phyloP scores from a whole-genome alignment of 1,140 invertebrate species.

The Zaprionus capensis region DNA sequence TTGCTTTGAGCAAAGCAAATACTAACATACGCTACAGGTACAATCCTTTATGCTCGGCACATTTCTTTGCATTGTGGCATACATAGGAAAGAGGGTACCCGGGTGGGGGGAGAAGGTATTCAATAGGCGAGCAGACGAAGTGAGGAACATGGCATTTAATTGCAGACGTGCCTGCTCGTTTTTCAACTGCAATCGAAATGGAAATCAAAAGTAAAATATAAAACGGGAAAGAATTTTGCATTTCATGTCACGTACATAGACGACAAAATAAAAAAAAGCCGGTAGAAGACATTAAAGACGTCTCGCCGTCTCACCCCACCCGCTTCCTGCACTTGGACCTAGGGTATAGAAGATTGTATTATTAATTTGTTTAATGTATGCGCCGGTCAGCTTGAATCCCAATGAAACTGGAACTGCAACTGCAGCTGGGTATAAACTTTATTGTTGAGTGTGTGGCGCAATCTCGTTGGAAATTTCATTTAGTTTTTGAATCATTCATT shows the following conservation, averaged over 20 bases:
- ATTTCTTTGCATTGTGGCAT: constrained; percentile 11
- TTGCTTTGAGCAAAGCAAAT: background rate
- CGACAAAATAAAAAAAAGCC: constrained; percentile 33
- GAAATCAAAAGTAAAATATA: constrained; percentile 50
- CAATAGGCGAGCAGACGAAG: constrained; percentile 20
- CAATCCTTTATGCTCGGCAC: constrained; percentile 17
- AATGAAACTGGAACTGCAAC: constrained; percentile 16
- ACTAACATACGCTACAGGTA: constrained; percentile 19
- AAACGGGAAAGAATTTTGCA: constrained; percentile 49
- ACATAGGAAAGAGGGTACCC: background rate
- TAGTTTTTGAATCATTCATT: constrained; percentile 1
- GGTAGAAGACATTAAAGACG: constrained; percentile 35
- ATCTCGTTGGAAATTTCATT: constrained; percentile 27
- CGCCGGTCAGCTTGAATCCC: background rate
- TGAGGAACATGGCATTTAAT: constrained; percentile 45
- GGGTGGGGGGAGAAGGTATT: background rate
- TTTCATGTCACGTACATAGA: constrained; percentile 60
- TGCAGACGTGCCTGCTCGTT: constrained; percentile 59
- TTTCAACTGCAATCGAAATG: constrained; percentile 55
- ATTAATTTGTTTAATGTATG: constrained; percentile 61
- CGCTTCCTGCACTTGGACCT: constrained; percentile 6
- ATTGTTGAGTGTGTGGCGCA: background rate
- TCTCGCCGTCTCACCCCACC: background rate
- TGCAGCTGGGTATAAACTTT: background rate
- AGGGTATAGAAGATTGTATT: constrained; percentile 35